Conservation (phyloP, 2,797 vertebrate genomes). For the Cephalopachus bancanus region DNA sequence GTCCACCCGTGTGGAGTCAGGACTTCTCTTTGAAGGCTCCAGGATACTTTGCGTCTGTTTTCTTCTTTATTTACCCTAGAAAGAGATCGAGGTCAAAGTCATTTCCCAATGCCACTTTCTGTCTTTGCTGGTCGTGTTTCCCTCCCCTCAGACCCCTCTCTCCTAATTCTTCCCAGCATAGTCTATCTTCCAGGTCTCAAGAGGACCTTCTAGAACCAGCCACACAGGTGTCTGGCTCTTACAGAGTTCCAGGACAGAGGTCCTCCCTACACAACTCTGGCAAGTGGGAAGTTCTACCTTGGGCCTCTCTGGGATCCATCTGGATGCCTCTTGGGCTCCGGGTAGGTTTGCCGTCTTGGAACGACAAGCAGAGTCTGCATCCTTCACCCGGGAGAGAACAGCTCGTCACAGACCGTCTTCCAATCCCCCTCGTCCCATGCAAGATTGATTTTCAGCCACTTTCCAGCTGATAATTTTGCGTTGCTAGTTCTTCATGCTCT, state of each 20-base stretch:
- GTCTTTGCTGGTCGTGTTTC: neutral
- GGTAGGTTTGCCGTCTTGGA: neutral
- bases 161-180: neutral
- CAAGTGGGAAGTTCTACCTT: neutral
- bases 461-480: slow-evolving; percentile 9
- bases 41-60: neutral
- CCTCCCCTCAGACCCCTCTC: neutral
- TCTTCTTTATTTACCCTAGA: neutral
- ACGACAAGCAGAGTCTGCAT: neutral
- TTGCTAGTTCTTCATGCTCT: slow-evolving; percentile 53
- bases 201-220: neutral
- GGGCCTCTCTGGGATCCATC: neutral
- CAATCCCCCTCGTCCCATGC: neutral
- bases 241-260: neutral
- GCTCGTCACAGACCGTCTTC: neutral
- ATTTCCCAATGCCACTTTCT: neutral
- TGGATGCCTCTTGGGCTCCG: neutral
- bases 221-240: neutral
- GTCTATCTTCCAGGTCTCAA: neutral
- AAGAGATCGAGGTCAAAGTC: neutral
- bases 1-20: neutral
- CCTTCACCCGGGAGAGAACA: neutral
- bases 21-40: neutral
- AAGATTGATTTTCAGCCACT: slow-evolving; percentile 62
- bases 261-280: neutral